phyloP scores from a whole-genome alignment of 2,113 vertebrate genomes.

The Boleophthalmus pectinirostris region DNA sequence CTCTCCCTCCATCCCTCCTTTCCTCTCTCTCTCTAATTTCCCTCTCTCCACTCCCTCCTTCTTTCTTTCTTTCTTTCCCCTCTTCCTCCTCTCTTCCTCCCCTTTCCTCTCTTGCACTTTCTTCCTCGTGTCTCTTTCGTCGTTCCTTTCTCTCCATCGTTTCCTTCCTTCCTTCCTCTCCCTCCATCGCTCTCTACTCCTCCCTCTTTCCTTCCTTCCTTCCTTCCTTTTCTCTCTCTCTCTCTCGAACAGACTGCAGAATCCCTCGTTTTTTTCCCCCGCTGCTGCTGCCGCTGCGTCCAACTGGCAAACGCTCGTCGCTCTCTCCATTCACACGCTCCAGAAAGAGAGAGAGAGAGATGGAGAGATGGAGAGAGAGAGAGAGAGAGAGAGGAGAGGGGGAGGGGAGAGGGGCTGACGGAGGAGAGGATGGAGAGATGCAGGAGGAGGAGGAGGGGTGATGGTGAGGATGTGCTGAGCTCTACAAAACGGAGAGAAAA shows the following conservation, averaged over 20 bases:
- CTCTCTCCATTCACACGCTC: background rate
- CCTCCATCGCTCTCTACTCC: too few relatives aligned
- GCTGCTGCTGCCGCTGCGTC: background rate
- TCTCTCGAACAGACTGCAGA: background rate
- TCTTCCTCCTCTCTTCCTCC: too few relatives aligned
- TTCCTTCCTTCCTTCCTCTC: too few relatives aligned
- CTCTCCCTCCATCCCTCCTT: too few relatives aligned
- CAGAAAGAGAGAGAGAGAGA: conserved; percentile 22
- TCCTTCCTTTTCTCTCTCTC: background rate
- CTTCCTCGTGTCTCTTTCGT: too few relatives aligned
- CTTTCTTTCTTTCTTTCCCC: too few relatives aligned
- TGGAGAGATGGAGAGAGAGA: conserved; percentile 25
- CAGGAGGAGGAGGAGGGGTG: conserved; percentile 4
- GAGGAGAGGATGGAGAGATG: conserved; percentile 30
- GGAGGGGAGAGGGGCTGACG: conserved; percentile 56
- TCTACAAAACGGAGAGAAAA: conserved; percentile 76
- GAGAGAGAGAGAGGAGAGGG: conserved; percentile 43
- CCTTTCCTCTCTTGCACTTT: too few relatives aligned
- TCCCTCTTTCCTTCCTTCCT: too few relatives aligned
- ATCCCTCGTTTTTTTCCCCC: background rate
- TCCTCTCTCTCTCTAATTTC: too few relatives aligned
- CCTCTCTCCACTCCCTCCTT: too few relatives aligned
- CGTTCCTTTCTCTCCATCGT: too few relatives aligned
- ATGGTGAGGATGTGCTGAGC: conserved; percentile 75
- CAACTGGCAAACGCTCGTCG: background rate